A percentile compares a stretch with the other conserved stretches of the same genome.
Evolutionary conservation across 2,888 invertebrate species (phyloP).

Genomic region (Hemithea aestivaria): DNA sequence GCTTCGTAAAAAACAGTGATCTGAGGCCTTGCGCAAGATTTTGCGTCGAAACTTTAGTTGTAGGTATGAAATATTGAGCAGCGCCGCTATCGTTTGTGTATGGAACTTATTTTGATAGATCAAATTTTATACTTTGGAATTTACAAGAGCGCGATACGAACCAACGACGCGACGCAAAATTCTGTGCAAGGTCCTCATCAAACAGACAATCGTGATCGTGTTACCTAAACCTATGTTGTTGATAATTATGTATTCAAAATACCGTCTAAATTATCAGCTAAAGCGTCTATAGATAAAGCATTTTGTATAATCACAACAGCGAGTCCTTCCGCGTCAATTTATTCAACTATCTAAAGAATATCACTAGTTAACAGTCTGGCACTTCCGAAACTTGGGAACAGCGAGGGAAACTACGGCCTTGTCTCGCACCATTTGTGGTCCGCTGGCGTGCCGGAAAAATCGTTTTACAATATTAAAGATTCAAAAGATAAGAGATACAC

Average conservation of each 20-base stretch:
- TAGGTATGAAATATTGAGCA: no score
- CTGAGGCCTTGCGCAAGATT: no score
- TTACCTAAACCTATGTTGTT: slow-evolving; percentile 39
- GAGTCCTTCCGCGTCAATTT: slow-evolving; percentile 50
- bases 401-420: slow-evolving; percentile 74
- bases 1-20: slow-evolving; percentile 53
- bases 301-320: slow-evolving; percentile 75
- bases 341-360: slow-evolving; percentile 73
- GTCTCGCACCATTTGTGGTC: slow-evolving; percentile 63
- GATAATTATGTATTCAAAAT: slow-evolving; percentile 69
- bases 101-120: no score
- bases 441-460: slow-evolving; percentile 54
- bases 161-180: no score
- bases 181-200: no score
- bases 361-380: slow-evolving; percentile 72
- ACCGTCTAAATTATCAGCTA: slow-evolving; percentile 68
- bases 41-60: no score
- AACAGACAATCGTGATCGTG: slow-evolving; percentile 37
- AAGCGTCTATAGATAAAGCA: slow-evolving; percentile 76
- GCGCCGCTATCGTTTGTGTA: no score
- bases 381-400: slow-evolving; percentile 77
- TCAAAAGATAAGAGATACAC: neutral
- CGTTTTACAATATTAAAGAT: slow-evolving; percentile 45
- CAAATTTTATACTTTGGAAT: no score
- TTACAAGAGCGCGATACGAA: no score